These are phyloP conservation scores for Mirounga angustirostris DNA, from an alignment of 2,113 vertebrate genomes.

Conservation along the genomic window DNA sequence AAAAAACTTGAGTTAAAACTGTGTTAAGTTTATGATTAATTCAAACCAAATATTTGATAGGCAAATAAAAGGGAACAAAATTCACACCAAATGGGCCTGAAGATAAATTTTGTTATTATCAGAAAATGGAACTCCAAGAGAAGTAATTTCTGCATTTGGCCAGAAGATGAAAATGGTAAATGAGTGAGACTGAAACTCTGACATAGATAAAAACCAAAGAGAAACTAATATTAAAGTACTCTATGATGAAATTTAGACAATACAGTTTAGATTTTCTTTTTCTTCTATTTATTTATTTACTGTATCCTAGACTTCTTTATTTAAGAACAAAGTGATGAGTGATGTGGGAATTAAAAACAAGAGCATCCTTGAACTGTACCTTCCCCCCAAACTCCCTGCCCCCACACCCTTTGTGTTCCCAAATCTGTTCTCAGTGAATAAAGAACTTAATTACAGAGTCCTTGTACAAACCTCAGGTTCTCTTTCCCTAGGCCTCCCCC, in stretches of 20 bases:
- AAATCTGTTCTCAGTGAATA: constrained; percentile 43
- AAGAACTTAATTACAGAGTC: constrained; percentile 48
- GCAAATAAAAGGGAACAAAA: not conserved
- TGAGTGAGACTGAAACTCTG: not conserved
- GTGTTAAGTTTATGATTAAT: not conserved
- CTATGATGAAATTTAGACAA: not conserved
- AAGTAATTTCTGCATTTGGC: not conserved
- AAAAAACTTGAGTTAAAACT: not conserved
- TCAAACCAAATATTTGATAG: not conserved
- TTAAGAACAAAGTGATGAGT: constrained; percentile 58
- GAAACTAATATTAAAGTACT: not conserved
- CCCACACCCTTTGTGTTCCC: constrained; percentile 50
- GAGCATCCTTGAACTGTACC: constrained; percentile 58
- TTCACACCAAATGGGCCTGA: not conserved
- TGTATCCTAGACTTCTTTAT: constrained; percentile 77
- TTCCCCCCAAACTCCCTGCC: constrained; percentile 44
- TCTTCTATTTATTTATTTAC: not conserved
- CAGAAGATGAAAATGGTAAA: not conserved
- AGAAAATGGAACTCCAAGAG: constrained; percentile 14
- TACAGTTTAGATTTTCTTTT: not conserved
- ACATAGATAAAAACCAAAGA: not conserved
- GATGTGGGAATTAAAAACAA: constrained; percentile 61
- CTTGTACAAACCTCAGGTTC: not conserved
- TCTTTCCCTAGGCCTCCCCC: not conserved
- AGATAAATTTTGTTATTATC: not conserved